phyloP scores from a whole-genome alignment of 2,113 vertebrate species.

The Ochotona curzoniae region DNA sequence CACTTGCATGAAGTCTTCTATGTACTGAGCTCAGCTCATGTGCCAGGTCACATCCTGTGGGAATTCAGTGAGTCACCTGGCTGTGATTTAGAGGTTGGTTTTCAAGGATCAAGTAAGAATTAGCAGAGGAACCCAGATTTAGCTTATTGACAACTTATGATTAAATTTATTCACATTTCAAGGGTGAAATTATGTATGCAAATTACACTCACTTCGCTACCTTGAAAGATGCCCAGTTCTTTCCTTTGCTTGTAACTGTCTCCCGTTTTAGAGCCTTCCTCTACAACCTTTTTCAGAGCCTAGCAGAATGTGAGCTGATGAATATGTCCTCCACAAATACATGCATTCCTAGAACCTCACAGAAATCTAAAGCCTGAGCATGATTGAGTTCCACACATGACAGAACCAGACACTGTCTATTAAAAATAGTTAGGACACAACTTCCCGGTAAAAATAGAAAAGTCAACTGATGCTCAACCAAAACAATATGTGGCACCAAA shows the following conservation, averaged over 20 bases:
- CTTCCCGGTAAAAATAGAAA: constrained; percentile 74
- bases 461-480: constrained; percentile 63
- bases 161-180: constrained; percentile 29
- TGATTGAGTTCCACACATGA: constrained; percentile 39
- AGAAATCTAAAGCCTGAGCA: not conserved
- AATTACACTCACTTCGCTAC: not conserved
- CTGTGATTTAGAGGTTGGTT: not conserved
- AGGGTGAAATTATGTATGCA: not conserved
- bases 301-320: not conserved
- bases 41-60: not conserved
- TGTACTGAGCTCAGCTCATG: not conserved
- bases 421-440: constrained; percentile 66
- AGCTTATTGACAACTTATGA: not conserved
- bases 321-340: constrained; percentile 21
- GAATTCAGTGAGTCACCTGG: not conserved
- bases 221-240: not conserved
- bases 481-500: constrained; percentile 69
- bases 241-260: not conserved
- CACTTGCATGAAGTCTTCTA: not conserved
- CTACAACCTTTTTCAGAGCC: not conserved
- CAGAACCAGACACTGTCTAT: constrained; percentile 57
- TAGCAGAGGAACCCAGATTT: not conserved
- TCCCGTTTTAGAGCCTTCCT: constrained; percentile 54
- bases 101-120: constrained; percentile 16
- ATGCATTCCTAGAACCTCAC: constrained; percentile 19